Conservation (phyloP, 2,797 vertebrate genomes). For the Ctenochaetus hawaiiensis region DNA sequence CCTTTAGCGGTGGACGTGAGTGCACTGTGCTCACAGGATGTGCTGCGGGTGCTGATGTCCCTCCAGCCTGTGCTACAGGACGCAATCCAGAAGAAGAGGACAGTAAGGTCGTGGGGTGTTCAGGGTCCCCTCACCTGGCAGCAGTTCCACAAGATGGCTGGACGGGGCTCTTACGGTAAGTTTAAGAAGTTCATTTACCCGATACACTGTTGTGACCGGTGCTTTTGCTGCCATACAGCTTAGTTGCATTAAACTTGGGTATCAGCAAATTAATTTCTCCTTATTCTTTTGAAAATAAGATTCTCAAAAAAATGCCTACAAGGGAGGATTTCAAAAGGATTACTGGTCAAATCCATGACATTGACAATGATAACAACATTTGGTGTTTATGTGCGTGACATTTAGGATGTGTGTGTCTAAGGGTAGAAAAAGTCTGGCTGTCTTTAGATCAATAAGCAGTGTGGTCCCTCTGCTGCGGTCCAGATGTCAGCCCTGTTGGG, state of each 20-base stretch:
- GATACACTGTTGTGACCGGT: not conserved
- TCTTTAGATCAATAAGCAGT: constrained; percentile 57
- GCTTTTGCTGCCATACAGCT: not conserved
- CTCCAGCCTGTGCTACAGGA: constrained; percentile 98
- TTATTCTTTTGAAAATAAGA: not conserved
- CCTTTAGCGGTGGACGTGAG: constrained; percentile 90
- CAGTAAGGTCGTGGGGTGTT: constrained; percentile 97
- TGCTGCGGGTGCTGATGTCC: constrained; percentile 95
- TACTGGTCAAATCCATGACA: not conserved
- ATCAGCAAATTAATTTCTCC: not conserved
- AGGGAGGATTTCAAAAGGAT: constrained; percentile 5
- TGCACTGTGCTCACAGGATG: constrained; percentile 97
- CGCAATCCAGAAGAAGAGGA: constrained; percentile 98
- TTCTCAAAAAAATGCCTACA: not conserved
- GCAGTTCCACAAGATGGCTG: constrained; percentile 99
- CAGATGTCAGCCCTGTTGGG: constrained; percentile 66
- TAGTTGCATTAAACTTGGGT: not conserved
- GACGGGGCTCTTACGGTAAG: constrained; percentile 97
- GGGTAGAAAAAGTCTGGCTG: constrained; percentile 30
- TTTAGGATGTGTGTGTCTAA: constrained; percentile 34
- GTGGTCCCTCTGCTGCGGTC: constrained; percentile 49
- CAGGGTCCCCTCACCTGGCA: constrained; percentile 99
- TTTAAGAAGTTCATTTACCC: not conserved
- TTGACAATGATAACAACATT: constrained; percentile 7
- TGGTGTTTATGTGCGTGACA: constrained; percentile 19